These are phyloP conservation scores for Habrosyne pyritoides DNA, from an alignment of 2,888 invertebrate species.

Conservation along the genomic window DNA sequence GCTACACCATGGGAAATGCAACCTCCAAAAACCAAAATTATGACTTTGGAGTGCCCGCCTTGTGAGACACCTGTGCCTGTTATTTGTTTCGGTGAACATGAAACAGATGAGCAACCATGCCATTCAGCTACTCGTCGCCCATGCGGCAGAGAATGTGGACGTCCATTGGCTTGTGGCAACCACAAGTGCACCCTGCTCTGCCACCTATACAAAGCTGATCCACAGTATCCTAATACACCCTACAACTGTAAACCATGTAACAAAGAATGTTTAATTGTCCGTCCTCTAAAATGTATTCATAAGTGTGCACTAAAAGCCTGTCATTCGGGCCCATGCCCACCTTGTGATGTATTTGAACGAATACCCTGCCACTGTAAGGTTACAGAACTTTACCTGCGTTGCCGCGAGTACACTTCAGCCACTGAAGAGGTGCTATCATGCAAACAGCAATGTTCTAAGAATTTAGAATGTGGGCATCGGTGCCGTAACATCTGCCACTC, in stretches of 20 bases:
- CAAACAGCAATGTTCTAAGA: slow-evolving; percentile 93
- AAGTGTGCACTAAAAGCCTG: slow-evolving; percentile 87
- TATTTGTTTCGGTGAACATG: slow-evolving; percentile 89
- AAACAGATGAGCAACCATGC: slow-evolving; percentile 87
- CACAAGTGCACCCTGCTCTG: slow-evolving; percentile 90
- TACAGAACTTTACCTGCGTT: slow-evolving; percentile 89
- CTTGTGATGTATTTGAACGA: slow-evolving; percentile 88
- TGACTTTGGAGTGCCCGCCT: slow-evolving; percentile 87
- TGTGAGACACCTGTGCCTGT: slow-evolving; percentile 88
- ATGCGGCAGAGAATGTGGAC: slow-evolving; percentile 91
- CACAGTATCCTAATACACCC: slow-evolving; percentile 74
- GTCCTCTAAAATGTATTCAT: slow-evolving; percentile 90
- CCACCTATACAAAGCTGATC: slow-evolving; percentile 79
- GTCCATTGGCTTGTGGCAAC: slow-evolving; percentile 88
- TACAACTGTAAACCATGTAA: slow-evolving; percentile 69
- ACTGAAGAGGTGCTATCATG: slow-evolving; percentile 84
- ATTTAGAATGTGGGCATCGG: slow-evolving; percentile 93
- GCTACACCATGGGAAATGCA: slow-evolving; percentile 87
- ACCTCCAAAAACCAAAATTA: slow-evolving; percentile 74
- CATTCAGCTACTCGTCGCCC: slow-evolving; percentile 87
- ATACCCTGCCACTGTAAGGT: slow-evolving; percentile 92
- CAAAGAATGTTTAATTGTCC: slow-evolving; percentile 83
- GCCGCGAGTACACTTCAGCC: slow-evolving; percentile 86
- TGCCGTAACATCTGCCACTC: slow-evolving; percentile 89
- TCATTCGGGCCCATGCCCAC: slow-evolving; percentile 89